Percentiles rank a stretch among this genome's conserved stretches.
Evolutionary conservation across 2,113 vertebrate species (phyloP).

Genomic region (Thamnophis sirtalis): DNA sequence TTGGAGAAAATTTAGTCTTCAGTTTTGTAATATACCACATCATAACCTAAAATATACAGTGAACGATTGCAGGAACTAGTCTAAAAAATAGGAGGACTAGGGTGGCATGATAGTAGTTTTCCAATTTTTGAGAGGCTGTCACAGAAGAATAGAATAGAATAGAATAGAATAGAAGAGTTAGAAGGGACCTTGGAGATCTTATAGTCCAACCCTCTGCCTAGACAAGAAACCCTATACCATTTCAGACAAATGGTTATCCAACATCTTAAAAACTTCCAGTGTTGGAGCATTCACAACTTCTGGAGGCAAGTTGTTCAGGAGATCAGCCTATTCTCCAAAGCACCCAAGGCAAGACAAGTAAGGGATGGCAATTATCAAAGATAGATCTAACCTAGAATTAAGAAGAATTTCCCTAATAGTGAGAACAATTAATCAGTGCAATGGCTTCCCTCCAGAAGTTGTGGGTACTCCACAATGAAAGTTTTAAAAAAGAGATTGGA

Average conservation of each 20-base stretch:
- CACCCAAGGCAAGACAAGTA: background rate
- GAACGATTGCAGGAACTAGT: background rate
- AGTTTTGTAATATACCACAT: background rate
- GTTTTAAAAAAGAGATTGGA: background rate
- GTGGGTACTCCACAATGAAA: background rate
- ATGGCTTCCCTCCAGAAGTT: background rate
- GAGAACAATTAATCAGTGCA: background rate
- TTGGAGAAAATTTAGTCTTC: background rate
- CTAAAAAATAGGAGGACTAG: background rate
- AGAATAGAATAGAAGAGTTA: too few species aligned
- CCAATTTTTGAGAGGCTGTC: background rate
- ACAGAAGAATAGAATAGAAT: background rate
- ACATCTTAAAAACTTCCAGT: too few species aligned
- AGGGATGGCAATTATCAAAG: background rate
- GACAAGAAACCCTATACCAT: too few species aligned
- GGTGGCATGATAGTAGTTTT: background rate
- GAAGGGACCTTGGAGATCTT: too few species aligned
- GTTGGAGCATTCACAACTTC: too few species aligned
- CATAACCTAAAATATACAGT: background rate
- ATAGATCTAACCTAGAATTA: background rate
- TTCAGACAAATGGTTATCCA: too few species aligned
- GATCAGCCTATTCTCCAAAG: background rate
- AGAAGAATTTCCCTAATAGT: background rate
- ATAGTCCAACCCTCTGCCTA: too few species aligned
- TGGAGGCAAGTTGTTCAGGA: background rate